phyloP scores from a whole-genome alignment of 2,113 vertebrate genomes.

The Tachysurus vachellii region DNA sequence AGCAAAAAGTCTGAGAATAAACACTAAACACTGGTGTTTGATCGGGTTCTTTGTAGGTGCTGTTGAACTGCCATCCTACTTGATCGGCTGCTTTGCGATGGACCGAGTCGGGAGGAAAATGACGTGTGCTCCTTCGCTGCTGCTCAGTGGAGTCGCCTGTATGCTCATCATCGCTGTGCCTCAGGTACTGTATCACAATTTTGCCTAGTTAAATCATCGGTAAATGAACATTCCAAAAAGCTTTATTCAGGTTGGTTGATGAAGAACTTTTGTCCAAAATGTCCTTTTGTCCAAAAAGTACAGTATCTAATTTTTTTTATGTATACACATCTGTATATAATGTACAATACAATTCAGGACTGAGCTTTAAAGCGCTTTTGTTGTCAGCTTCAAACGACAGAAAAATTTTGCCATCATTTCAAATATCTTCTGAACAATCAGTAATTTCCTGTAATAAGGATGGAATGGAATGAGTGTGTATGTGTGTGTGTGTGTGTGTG shows the following conservation, averaged over 20 bases:
- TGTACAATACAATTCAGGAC: neutral
- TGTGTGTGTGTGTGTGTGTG: neutral
- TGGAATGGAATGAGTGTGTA: neutral
- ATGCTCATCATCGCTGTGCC: constrained; percentile 82
- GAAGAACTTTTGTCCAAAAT: neutral
- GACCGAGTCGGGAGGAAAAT: constrained; percentile 85
- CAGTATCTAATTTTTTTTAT: neutral
- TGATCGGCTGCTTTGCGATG: constrained; percentile 83
- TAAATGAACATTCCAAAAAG: neutral
- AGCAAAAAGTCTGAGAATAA: neutral
- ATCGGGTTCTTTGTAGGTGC: constrained; percentile 77
- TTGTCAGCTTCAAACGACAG: neutral
- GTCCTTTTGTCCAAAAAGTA: neutral
- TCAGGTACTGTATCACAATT: constrained; percentile 65
- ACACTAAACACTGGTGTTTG: constrained; percentile 29
- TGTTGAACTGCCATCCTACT: constrained; percentile 87
- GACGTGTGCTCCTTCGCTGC: constrained; percentile 79
- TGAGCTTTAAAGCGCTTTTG: neutral
- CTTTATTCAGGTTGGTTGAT: neutral
- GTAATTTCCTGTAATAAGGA: neutral
- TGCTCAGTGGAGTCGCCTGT: constrained; percentile 79
- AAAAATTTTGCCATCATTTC: neutral
- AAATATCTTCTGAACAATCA: neutral
- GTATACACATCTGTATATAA: neutral
- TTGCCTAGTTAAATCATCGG: neutral